Evolutionary conservation across 2,113 vertebrate genomes (phyloP).

Genomic region (Herpailurus yagouaroundi): DNA sequence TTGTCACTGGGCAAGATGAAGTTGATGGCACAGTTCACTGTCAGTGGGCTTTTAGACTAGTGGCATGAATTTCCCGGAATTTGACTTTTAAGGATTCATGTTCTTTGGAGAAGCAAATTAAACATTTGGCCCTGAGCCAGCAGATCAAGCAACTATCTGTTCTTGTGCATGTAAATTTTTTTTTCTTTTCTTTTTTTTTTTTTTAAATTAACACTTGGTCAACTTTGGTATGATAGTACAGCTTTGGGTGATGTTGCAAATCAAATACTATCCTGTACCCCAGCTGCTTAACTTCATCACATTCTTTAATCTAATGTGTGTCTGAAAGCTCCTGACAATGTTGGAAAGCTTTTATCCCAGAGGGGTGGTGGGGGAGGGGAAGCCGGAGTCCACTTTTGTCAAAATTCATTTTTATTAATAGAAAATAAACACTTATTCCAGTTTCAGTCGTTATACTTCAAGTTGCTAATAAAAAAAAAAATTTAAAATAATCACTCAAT

Average conservation of each 20-base stretch:
- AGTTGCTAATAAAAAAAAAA: constrained; percentile 82
- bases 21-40: neutral
- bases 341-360: constrained; percentile 52
- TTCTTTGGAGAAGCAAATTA: constrained; percentile 63
- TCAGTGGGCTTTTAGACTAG: constrained; percentile 43
- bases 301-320: constrained; percentile 70
- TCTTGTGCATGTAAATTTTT: constrained; percentile 59
- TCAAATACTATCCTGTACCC: constrained; percentile 64
- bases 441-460: constrained; percentile 76
- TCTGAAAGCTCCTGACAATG: constrained; percentile 57
- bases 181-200: neutral
- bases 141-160: constrained; percentile 69
- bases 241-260: constrained; percentile 68
- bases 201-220: constrained; percentile 60
- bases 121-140: constrained; percentile 72
- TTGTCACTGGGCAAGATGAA: neutral
- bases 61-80: constrained; percentile 51
- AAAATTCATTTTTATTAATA: constrained; percentile 92
- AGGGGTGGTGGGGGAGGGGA: constrained; percentile 60
- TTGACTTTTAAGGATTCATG: constrained; percentile 19
- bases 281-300: constrained; percentile 58
- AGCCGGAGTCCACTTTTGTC: constrained; percentile 81
- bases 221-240: constrained; percentile 72
- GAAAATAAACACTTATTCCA: constrained; percentile 87
- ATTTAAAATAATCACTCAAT: constrained; percentile 68